Evolutionary conservation across 2,888 invertebrate genomes (phyloP).

Genomic region (Diarsia dahlii): DNA sequence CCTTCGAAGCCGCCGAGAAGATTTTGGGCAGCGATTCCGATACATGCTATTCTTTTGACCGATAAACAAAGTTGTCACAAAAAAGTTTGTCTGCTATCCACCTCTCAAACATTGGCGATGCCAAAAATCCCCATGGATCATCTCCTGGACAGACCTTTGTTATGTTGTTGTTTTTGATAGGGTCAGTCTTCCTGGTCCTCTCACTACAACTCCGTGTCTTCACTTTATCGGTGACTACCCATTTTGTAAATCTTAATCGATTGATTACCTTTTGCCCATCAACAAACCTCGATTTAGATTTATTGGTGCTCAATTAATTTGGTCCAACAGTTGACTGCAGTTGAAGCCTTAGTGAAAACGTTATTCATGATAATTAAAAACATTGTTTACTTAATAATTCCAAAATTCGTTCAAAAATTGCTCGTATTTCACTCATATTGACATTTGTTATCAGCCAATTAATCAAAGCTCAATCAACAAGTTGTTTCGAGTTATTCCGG

Average conservation of each 20-base stretch:
- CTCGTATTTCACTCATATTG: slow-evolving; percentile 36
- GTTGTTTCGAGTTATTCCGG: too few species aligned
- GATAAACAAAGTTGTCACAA: not conserved
- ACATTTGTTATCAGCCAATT: slow-evolving; percentile 52
- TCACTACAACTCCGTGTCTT: not conserved
- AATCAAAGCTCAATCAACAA: slow-evolving; percentile 54
- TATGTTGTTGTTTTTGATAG: not conserved
- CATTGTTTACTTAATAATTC: not conserved
- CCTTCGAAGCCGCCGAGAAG: not conserved
- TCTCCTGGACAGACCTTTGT: not conserved
- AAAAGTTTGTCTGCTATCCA: not conserved
- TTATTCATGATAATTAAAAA: not conserved
- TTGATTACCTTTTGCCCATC: not conserved
- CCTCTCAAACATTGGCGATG: not conserved
- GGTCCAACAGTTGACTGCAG: too few species aligned
- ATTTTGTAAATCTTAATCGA: not conserved
- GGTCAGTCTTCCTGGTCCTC: not conserved
- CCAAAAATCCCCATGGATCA: not conserved
- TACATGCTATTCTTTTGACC: not conserved
- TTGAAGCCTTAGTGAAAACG: not conserved
- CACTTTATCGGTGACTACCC: not conserved
- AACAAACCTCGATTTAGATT: not conserved
- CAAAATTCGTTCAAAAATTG: slow-evolving; percentile 2
- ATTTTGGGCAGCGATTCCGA: not conserved
- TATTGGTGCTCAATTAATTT: not conserved